Conservation (phyloP, 2,113 vertebrate species). For the Laticauda laticaudata region DNA sequence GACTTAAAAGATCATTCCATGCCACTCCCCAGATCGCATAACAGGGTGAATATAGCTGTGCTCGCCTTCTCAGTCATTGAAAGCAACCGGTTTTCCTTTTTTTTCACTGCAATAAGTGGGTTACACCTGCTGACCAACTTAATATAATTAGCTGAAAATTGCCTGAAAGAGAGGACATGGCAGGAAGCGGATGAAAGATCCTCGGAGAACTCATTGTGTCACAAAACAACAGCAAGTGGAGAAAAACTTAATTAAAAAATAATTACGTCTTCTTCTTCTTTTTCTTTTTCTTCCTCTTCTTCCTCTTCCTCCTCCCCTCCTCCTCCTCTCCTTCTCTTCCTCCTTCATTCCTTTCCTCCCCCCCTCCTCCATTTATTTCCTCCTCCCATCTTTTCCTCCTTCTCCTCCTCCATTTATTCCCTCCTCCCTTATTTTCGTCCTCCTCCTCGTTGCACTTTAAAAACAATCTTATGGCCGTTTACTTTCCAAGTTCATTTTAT, state of each 20-base stretch:
- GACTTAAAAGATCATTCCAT: slow-evolving; percentile 54
- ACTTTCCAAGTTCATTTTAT: slow-evolving; percentile 68
- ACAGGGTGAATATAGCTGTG: slow-evolving; percentile 55
- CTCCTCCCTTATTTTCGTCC: slow-evolving; percentile 31
- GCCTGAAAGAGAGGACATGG: slow-evolving; percentile 57
- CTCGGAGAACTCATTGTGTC: no score
- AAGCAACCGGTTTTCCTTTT: slow-evolving; percentile 64
- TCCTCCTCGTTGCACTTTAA: slow-evolving; percentile 41
- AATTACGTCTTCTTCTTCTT: no score
- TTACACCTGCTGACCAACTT: slow-evolving; percentile 87
- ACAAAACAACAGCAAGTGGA: no score
- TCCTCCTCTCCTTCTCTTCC: no score
- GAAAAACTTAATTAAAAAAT: no score
- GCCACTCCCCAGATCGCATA: slow-evolving; percentile 52
- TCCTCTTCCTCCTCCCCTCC: rapidly evolving
- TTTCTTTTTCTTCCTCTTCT: no score
- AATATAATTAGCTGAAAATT: slow-evolving; percentile 81
- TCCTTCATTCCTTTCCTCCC: no score
- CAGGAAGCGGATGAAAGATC: no score
- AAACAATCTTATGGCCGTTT: slow-evolving; percentile 58
- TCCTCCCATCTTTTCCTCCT: no score
- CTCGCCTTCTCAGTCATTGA: slow-evolving; percentile 62
- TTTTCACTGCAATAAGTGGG: slow-evolving; percentile 63
- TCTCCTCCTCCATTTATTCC: no score
- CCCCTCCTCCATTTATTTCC: no score